These are phyloP conservation scores for Lacanobia wlatinum DNA, from an alignment of 2,888 invertebrate species.

Conservation along the genomic window DNA sequence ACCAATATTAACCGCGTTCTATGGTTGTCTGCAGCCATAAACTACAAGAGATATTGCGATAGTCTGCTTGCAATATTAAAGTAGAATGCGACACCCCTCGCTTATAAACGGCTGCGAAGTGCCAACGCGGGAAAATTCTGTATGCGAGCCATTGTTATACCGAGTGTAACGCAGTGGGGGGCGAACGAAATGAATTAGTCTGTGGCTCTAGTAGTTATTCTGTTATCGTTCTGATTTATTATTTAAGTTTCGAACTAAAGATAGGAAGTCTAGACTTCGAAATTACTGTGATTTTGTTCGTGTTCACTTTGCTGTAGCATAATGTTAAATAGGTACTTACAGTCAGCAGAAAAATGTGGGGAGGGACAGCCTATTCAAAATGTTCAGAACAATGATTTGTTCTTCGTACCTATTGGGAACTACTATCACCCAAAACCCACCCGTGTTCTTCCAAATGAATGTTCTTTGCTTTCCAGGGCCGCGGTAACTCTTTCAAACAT, in stretches of 20 bases:
- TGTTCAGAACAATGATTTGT: background rate
- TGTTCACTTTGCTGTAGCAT: background rate
- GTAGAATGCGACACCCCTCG: conserved; percentile 50
- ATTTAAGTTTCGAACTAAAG: conserved; percentile 36
- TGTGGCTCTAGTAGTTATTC: conserved; percentile 42
- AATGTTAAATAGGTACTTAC: background rate
- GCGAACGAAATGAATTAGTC: conserved; percentile 44
- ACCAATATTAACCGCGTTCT: conserved; percentile 26
- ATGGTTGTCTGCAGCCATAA: conserved; percentile 37
- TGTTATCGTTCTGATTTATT: conserved; percentile 56
- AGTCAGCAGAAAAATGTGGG: background rate
- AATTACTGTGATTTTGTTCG: conserved; percentile 12
- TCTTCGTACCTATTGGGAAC: too few species aligned
- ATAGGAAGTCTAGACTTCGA: conserved; percentile 36
- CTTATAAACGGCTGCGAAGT: conserved; percentile 41
- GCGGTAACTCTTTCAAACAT: too few species aligned
- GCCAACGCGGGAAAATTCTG: conserved; percentile 37
- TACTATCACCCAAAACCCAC: too few species aligned
- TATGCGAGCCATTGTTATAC: conserved; percentile 47
- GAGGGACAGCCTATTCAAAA: background rate
- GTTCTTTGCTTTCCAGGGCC: too few species aligned
- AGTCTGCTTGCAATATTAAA: conserved; percentile 60
- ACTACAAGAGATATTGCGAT: conserved; percentile 55
- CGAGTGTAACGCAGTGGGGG: conserved; percentile 5
- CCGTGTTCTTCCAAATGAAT: too few species aligned